Conservation (phyloP, 1,140 invertebrate genomes). For the Meloidogyne chitwoodi region DNA sequence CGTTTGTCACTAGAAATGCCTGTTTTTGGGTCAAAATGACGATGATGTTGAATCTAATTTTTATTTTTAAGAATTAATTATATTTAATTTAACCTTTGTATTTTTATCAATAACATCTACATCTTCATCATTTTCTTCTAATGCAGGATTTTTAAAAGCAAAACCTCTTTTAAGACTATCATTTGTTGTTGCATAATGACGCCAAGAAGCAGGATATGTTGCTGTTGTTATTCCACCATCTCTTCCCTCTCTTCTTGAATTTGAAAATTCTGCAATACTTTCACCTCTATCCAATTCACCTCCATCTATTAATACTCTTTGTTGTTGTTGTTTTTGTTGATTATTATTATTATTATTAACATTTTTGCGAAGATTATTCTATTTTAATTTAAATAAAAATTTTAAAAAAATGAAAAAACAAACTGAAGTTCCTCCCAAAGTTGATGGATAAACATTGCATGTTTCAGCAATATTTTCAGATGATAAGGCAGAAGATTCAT, state of each 20-base stretch:
- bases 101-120: background rate
- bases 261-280: constrained; percentile 58
- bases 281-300: constrained; percentile 57
- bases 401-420: background rate
- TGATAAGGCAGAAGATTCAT: constrained; percentile 31
- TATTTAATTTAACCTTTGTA: background rate
- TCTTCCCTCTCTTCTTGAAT: constrained; percentile 32
- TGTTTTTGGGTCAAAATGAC: background rate
- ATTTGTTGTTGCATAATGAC: background rate
- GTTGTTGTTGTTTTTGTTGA: background rate
- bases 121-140: background rate
- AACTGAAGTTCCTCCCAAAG: constrained; percentile 11
- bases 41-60: constrained; percentile 3
- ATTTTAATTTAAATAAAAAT: background rate
- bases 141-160: background rate
- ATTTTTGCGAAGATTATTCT: constrained; percentile 20
- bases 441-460: constrained; percentile 29
- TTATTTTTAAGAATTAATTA: no score
- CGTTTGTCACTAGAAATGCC: background rate
- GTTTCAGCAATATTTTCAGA: background rate
- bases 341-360: background rate
- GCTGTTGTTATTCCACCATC: constrained; percentile 22
- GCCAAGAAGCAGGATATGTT: background rate
- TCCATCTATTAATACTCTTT: constrained; percentile 6
- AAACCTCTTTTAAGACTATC: background rate